Percentiles rank a stretch among this genome's conserved stretches.
These are phyloP conservation scores for Caenorhabditis remanei DNA, from an alignment of 1,140 invertebrate species.

Conservation along the genomic window DNA sequence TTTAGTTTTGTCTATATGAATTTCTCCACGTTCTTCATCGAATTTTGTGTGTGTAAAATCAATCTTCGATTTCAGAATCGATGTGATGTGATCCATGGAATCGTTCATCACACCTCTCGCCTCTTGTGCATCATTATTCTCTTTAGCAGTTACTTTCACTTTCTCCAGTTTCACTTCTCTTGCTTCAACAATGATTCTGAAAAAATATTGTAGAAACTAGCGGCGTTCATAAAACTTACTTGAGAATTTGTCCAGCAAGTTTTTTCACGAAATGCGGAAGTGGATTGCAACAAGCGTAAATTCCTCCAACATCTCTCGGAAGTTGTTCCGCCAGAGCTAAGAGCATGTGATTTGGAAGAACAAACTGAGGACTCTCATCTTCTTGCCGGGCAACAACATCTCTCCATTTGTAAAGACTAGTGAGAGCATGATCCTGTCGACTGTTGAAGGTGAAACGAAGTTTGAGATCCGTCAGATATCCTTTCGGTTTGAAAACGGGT, in stretches of 20 bases:
- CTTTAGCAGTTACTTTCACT: background rate
- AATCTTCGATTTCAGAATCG: constrained; percentile 32
- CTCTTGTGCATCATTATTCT: constrained; percentile 22
- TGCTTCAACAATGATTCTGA: constrained; percentile 32
- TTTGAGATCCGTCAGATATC: constrained; percentile 84
- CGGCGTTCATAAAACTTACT: constrained; percentile 22
- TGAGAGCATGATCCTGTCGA: constrained; percentile 84
- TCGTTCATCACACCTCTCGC: constrained; percentile 29
- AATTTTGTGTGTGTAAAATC: constrained; percentile 59
- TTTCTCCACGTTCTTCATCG: constrained; percentile 56
- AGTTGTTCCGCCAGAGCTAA: constrained; percentile 88
- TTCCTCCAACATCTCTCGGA: constrained; percentile 92
- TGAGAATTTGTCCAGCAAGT: constrained; percentile 85
- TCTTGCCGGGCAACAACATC: constrained; percentile 87
- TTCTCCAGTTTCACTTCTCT: constrained; percentile 46
- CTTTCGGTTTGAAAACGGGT: constrained; percentile 84
- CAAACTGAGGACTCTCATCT: constrained; percentile 92
- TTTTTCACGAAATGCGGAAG: constrained; percentile 88
- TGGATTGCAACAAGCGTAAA: constrained; percentile 92
- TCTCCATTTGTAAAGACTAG: constrained; percentile 89
- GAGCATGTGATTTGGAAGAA: constrained; percentile 95
- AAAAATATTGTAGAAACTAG: background rate
- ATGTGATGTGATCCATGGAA: constrained; percentile 6
- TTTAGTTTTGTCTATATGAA: constrained; percentile 11
- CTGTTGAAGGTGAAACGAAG: constrained; percentile 88